phyloP scores from a whole-genome alignment of 1,140 invertebrate genomes.

The Onthophagus taurus region DNA sequence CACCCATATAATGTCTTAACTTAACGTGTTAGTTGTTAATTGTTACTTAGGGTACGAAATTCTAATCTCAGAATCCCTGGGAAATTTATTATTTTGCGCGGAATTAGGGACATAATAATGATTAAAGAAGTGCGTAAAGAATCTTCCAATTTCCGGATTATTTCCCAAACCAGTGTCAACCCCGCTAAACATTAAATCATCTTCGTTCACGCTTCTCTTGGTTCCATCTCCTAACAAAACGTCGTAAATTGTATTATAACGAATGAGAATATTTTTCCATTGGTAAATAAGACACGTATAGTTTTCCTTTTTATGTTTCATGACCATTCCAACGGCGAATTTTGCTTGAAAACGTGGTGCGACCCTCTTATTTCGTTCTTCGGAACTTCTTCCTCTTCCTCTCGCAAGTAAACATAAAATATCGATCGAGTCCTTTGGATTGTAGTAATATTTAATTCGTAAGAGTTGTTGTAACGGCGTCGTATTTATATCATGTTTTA shows the following conservation, averaged over 20 bases:
- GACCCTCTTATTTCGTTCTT: too few relatives aligned
- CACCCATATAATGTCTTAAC: too few relatives aligned
- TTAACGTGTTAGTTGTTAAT: too few relatives aligned
- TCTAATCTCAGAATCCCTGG: slow-evolving; percentile 45
- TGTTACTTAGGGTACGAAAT: too few relatives aligned
- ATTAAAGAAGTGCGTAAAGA: slow-evolving; percentile 56
- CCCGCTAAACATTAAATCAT: slow-evolving; percentile 27
- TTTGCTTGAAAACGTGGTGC: slow-evolving; percentile 38
- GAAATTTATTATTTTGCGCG: slow-evolving; percentile 54
- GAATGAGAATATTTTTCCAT: slow-evolving; percentile 58
- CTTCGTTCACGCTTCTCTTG: slow-evolving; percentile 60
- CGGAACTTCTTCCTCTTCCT: too few relatives aligned
- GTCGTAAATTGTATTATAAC: slow-evolving; percentile 45
- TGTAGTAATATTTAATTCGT: too few relatives aligned
- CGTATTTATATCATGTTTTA: too few relatives aligned
- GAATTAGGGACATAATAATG: slow-evolving; percentile 56
- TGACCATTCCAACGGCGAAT: slow-evolving; percentile 61
- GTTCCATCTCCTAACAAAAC: slow-evolving; percentile 61
- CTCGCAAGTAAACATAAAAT: too few relatives aligned
- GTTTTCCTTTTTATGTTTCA: slow-evolving; percentile 50
- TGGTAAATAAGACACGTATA: slow-evolving; percentile 63
- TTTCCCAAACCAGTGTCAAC: neutral
- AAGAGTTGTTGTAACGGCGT: too few relatives aligned
- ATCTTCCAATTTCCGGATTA: slow-evolving; percentile 50
- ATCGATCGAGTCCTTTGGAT: too few relatives aligned